Evolutionary conservation across 1,140 invertebrate species (phyloP).

Genomic region (Drosophila lacertosa): DNA sequence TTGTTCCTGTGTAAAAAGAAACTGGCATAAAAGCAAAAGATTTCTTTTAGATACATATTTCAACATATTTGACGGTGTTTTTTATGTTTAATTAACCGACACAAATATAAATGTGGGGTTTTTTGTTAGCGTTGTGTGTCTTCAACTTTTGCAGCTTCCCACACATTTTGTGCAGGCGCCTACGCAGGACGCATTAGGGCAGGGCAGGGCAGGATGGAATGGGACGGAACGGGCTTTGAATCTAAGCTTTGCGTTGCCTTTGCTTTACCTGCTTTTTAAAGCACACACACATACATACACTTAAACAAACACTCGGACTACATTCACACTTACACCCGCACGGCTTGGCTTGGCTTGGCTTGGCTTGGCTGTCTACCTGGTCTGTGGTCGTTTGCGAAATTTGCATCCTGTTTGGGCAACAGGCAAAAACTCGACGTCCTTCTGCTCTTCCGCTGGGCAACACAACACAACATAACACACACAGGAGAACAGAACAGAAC

Average conservation of each 20-base stretch:
- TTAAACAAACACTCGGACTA: background rate
- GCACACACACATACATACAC: constrained; percentile 3
- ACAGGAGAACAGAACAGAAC: background rate
- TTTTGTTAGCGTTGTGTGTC: background rate
- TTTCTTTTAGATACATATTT: too few relatives aligned
- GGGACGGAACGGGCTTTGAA: background rate
- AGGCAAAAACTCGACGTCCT: constrained; percentile 62
- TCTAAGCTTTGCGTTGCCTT: constrained; percentile 7
- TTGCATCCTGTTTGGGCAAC: constrained; percentile 66
- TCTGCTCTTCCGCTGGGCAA: constrained; percentile 72
- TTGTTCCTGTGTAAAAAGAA: too few relatives aligned
- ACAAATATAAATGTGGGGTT: too few relatives aligned
- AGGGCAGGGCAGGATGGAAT: constrained; percentile 27
- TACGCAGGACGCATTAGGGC: constrained; percentile 28
- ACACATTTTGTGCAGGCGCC: background rate
- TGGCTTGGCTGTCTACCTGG: constrained; percentile 61
- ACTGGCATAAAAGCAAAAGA: too few relatives aligned
- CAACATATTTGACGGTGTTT: too few relatives aligned
- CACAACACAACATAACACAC: constrained; percentile 21
- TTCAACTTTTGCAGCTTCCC: background rate
- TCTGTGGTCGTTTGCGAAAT: constrained; percentile 21
- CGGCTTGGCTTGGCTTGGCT: too few relatives aligned
- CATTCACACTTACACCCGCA: constrained; percentile 5
- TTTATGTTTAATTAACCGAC: too few relatives aligned
- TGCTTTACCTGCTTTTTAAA: constrained; percentile 15